phyloP scores from a whole-genome alignment of 1,140 invertebrate species.

The Philotrypesis tridentata region DNA sequence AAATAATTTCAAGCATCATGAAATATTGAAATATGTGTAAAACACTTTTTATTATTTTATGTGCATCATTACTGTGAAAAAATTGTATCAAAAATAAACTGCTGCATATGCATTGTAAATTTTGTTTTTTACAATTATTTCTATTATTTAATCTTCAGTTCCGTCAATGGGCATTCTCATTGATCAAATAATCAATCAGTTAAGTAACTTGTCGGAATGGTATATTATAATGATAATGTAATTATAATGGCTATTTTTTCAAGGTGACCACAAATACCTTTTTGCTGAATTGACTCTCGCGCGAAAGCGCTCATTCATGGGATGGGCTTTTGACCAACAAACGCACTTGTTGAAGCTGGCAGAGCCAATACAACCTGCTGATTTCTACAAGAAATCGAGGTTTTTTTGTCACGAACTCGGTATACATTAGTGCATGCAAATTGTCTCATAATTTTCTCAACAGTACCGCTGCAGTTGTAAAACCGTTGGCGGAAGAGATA shows the following conservation, averaged over 20 bases:
- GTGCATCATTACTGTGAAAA: not conserved
- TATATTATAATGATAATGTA: no score
- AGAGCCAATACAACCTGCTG: not conserved
- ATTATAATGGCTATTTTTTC: no score
- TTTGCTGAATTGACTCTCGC: not conserved
- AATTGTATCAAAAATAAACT: not conserved
- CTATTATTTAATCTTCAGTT: no score
- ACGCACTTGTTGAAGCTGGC: slow-evolving; percentile 5
- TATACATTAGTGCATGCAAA: not conserved
- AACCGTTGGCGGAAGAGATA: not conserved
- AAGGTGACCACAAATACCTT: no score
- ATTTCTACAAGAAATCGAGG: not conserved
- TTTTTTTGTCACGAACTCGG: not conserved
- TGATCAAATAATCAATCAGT: no score
- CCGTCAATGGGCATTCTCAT: no score
- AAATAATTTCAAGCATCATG: not conserved
- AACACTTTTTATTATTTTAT: not conserved
- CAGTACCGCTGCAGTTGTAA: not conserved
- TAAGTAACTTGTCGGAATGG: no score
- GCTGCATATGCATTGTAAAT: not conserved
- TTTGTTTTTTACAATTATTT: not conserved
- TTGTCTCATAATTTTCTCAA: not conserved
- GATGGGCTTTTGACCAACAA: slow-evolving; percentile 26
- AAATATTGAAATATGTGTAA: not conserved
- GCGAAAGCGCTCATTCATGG: slow-evolving; percentile 3